Conservation (phyloP, 2,888 invertebrate genomes). For the Cepaea hortensis region DNA sequence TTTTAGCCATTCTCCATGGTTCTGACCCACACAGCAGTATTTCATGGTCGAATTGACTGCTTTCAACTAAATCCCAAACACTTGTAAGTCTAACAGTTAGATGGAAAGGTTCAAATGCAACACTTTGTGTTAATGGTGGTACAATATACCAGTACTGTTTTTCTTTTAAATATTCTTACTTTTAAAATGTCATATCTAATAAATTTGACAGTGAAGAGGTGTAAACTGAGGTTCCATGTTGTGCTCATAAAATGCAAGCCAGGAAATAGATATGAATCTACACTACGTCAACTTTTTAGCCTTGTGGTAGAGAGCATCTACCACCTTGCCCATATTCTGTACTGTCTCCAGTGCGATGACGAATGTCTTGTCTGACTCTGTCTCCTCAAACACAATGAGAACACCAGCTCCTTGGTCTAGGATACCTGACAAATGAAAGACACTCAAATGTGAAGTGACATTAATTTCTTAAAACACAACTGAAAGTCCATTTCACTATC, state of each 20-base stretch:
- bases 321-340: slow-evolving; percentile 99
- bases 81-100: no score
- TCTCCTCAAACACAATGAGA: slow-evolving; percentile 96
- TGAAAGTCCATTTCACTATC: no score
- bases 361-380: slow-evolving; percentile 95
- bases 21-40: no score
- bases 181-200: neutral
- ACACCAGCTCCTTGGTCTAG: slow-evolving; percentile 99
- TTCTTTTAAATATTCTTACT: neutral
- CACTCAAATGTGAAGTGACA: neutral
- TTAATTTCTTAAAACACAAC: no score
- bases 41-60: no score
- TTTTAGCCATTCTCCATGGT: no score
- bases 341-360: slow-evolving; percentile 97
- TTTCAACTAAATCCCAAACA: no score
- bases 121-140: no score
- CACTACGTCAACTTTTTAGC: slow-evolving; percentile 95
- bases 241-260: neutral
- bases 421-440: slow-evolving; percentile 83
- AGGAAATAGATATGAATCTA: neutral
- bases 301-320: slow-evolving; percentile 98
- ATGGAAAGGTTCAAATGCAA: no score
- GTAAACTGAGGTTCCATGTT: slow-evolving; percentile 6
- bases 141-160: no score
- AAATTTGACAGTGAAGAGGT: neutral